Evolutionary conservation across 2,113 vertebrate species (phyloP), one percentile per base, ranked within the genome.

Genomic region (Puffinus mauretanicus): DNA sequence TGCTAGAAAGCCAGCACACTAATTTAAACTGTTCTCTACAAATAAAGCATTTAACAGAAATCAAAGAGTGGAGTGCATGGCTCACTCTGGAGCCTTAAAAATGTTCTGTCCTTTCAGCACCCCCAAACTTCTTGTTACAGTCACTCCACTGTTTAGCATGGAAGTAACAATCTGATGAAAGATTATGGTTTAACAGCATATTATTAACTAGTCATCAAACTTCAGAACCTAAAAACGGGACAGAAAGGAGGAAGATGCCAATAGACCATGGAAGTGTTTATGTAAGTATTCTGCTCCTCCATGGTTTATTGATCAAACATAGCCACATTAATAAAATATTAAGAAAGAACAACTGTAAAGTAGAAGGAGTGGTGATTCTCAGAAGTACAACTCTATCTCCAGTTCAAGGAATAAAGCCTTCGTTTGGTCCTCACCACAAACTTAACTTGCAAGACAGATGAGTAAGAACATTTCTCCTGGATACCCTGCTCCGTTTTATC

Each of bases 241-340:
- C 83, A 93, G 93, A 96, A 96, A 93, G 89, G 91, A 96, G 27
- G 55, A 93, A 95, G 65, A 96, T 87, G 65, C 85, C 90, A 93
- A 57, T 7, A 90, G 93, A 92, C 93, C 78, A 73, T 2, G 29
- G 64, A 78, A 70, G 13, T 2, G 2, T 57, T 92, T 72, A 49
- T 13, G 0, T 20, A 78, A 91, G 17, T 62, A 42, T 67, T 76
- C 88, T 66, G 13, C 24, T 71, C 38, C 52, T 87, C 65, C 34
- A 4, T 11, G 24, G 44, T 57, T 82, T 44, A 94, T 30, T 87
- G 55, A 76, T 77, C 38, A 77, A 80, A 88, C 6, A 9, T 7
- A 86, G 5, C 58, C 36, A 34, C 52, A 36, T 38, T 27, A 66
- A 70, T 64, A 70, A 78, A 92, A 79, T 76, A 72, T 17, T 54